Base-by-base conservation (phyloP, 2,888 invertebrate species). In the Torymus tubicola region DNA sequence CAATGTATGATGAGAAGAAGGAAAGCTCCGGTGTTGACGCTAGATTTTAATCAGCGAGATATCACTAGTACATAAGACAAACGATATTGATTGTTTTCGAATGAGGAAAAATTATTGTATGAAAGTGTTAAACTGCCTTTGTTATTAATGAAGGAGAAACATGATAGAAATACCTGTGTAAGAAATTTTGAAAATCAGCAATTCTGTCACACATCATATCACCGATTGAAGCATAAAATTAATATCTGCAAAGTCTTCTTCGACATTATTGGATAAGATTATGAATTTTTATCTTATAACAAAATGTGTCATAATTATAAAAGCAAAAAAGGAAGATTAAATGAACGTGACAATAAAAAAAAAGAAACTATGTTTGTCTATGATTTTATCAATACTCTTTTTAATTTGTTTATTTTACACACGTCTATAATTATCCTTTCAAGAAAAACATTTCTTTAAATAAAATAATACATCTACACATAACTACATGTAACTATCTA, bases 51-150 rank as follows among this genome's bases (percentile, higher is more conserved):
- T 83, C 65, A 71, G 77, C 82, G 65, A 80, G 82, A 85, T 86
- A 86, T 87, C 86, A 86, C 77, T 86, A 86, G 86, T 31, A 81
- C 67, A 50, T 85, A 86, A 86, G 85, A 81, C 42, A 63, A 68
- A 65, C 14, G 16, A 67, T 67, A 75, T 79, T 63, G n/a, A 78
- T 73, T 74, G 70, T 64, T 68, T 57, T 55, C 1, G 21, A 50
- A 24, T 42, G 60, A 58, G 42, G 21, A 42, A 57, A 57, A 60
- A 72, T 67, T 67, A n/a, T 61, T 67, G 50, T 76, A 80, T 63
- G 69, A 76, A 82, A 58, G 77, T 78, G 73, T 24, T 42, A 73
- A 73, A 80, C 68, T 82, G 78, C 74, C 75, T 82, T 82, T 73
- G 77, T 81, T 69, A 52, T 12, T 70, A 69, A n/a, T 58, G 21